A percentile compares a stretch with the other conserved stretches of the same genome.
phyloP scores from a whole-genome alignment of 2,797 vertebrate genomes.

The Dipus sagitta region DNA sequence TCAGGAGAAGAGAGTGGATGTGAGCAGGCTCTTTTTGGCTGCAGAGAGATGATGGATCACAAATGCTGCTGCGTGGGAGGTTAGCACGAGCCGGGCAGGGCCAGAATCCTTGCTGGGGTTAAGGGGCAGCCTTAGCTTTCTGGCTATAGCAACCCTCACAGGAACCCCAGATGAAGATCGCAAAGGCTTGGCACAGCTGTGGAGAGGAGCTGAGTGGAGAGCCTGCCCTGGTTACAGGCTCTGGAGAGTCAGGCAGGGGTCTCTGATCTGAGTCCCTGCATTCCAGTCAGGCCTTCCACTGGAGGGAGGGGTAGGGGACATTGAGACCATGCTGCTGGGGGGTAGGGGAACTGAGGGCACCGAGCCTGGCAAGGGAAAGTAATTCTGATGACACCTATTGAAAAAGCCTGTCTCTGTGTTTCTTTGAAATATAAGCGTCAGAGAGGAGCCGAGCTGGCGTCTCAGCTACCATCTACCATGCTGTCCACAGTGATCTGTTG shows the following conservation, averaged over 20 bases:
- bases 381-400: neutral
- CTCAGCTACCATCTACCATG: neutral
- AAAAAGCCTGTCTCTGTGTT: neutral
- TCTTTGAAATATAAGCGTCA: slow-evolving; percentile 23
- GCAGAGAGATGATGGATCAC: slow-evolving; percentile 5
- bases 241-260: slow-evolving; percentile 34
- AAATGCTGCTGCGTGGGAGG: neutral
- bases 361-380: neutral
- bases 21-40: slow-evolving; percentile 41
- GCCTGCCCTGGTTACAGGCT: neutral
- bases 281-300: neutral
- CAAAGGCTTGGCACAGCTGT: neutral
- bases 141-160: neutral
- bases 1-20: slow-evolving; percentile 45
- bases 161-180: neutral
- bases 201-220: neutral
- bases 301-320: neutral
- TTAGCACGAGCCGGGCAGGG: neutral
- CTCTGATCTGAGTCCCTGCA: neutral
- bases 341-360: neutral
- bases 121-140: neutral
- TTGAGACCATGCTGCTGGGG: neutral
- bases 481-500: neutral
- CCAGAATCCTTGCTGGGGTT: neutral
- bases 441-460: neutral